phyloP scores from a whole-genome alignment of 2,888 invertebrate species.

The Hyles lineata region DNA sequence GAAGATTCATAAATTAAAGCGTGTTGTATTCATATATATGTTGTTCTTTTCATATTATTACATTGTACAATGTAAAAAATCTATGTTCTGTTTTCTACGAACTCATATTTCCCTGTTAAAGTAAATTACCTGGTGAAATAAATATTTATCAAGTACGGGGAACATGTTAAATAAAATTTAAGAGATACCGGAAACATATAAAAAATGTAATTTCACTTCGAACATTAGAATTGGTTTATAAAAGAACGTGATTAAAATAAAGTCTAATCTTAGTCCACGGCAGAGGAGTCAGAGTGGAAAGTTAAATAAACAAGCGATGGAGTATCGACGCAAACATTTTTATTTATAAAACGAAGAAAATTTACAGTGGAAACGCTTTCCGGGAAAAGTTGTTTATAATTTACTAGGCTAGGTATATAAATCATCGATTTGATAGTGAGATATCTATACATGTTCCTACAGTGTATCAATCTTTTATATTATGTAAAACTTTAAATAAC shows the following conservation, averaged over 20 bases:
- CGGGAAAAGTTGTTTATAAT: constrained; percentile 33
- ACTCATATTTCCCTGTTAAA: too few species aligned
- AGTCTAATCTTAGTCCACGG: neutral
- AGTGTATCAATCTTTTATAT: constrained; percentile 6
- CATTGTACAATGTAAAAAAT: too few species aligned
- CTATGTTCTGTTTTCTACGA: too few species aligned
- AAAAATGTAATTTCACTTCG: neutral
- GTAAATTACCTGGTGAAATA: neutral
- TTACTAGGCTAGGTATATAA: constrained; percentile 27
- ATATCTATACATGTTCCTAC: constrained; percentile 4
- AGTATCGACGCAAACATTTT: constrained; percentile 29
- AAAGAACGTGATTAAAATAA: constrained; percentile 7
- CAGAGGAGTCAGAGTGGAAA: constrained; percentile 3
- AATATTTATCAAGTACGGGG: neutral
- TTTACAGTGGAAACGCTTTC: constrained; percentile 25
- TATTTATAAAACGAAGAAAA: constrained; percentile 33
- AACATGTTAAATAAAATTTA: neutral
- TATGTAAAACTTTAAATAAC: neutral
- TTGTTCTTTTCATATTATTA: too few species aligned
- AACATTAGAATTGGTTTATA: neutral
- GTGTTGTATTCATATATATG: too few species aligned
- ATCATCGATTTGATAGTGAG: constrained; percentile 23
- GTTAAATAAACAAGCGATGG: constrained; percentile 23
- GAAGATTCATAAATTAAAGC: too few species aligned
- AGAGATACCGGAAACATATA: neutral